phyloP scores from a whole-genome alignment of 2,888 invertebrate genomes.

The Panzeria rudis region DNA sequence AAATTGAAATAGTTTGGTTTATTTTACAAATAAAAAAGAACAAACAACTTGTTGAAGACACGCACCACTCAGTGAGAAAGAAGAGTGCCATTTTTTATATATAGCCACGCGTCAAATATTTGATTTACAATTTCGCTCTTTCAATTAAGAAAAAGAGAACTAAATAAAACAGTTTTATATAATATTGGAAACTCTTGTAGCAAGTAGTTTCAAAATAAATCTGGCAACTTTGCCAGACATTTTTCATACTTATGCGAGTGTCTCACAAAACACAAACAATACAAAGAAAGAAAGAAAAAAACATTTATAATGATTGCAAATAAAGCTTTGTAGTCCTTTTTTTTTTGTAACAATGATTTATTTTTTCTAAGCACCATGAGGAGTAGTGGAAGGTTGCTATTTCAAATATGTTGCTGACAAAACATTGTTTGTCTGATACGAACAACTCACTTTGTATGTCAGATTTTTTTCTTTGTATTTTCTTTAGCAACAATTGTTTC shows the following conservation, averaged over 20 bases:
- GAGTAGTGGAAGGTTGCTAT: conserved; percentile 30
- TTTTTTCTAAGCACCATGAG: not conserved
- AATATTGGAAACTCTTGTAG: too few species aligned
- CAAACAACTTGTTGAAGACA: too few species aligned
- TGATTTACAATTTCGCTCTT: too few species aligned
- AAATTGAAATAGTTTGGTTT: too few species aligned
- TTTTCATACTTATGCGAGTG: not conserved
- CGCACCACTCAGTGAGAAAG: too few species aligned
- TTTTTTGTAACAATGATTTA: conserved; percentile 24
- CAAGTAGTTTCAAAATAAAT: not conserved
- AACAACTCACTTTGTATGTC: conserved; percentile 41
- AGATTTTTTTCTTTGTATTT: conserved; percentile 13
- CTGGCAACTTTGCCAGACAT: conserved; percentile 47
- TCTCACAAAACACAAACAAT: not conserved
- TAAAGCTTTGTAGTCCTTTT: conserved; percentile 52
- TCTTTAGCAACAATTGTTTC: conserved; percentile 20
- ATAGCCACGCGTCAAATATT: too few species aligned
- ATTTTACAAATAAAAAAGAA: too few species aligned
- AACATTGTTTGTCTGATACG: conserved; percentile 63
- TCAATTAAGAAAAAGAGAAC: too few species aligned
- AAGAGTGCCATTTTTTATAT: too few species aligned
- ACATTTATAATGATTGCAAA: conserved; percentile 49
- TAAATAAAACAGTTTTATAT: too few species aligned
- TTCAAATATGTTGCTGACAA: conserved; percentile 64
- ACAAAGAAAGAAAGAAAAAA: conserved; percentile 35